Base-by-base conservation (phyloP, 37 sponge, comb jelly and placozoan genomes). In the Petrosia ficiformis region DNA sequence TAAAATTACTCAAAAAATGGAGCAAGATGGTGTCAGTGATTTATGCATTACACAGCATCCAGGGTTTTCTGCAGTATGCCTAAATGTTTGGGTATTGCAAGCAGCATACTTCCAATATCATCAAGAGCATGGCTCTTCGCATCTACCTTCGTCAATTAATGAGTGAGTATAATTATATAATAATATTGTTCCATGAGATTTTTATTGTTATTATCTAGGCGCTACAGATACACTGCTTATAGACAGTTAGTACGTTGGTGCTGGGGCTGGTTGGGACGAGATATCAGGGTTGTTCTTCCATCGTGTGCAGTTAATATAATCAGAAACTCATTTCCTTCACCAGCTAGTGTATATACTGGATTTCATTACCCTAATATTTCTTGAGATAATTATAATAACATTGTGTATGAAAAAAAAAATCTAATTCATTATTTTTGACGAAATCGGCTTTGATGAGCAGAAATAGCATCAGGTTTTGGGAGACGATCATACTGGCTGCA, bases 51-150 rank as follows among this genome's bases (percentile, higher is more conserved):
- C 84, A 37, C 57, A 76, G 59, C 84, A 82, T 48, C 68, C 64
- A 33, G 84, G 77, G 54, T 82, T 82, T 82, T 69, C 65, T 25
- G 21, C 77, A 43, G 84, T 82, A 26, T 82, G 84, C 57, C 59
- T 82, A 26, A 67, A 82, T 57, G 65, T 35, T 25, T 82, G 84
- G 84, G 77, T 82, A 19, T 57, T 82, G 58, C 84, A 82, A 67
- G 52, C 84, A 67, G 84, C 77, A 44, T 77, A 74, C 59, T 82
- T 68, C 26, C 63, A 58, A n/a, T 68, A 68, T 33, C 32, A 70
- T 3, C 70, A 82, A 29, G 36, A 78, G 4, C 48, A 82, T 82
- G 84, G 77, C 8, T 14, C 14, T 19, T 14, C 8, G 14, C 54
- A 48, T 48, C 14, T 8, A 14, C 54, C 8, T 19, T 48, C 54